A percentile compares a stretch with the other conserved stretches of the same genome.
Conservation (phyloP, 2,113 vertebrate genomes). For the Prietella phreatophila region DNA sequence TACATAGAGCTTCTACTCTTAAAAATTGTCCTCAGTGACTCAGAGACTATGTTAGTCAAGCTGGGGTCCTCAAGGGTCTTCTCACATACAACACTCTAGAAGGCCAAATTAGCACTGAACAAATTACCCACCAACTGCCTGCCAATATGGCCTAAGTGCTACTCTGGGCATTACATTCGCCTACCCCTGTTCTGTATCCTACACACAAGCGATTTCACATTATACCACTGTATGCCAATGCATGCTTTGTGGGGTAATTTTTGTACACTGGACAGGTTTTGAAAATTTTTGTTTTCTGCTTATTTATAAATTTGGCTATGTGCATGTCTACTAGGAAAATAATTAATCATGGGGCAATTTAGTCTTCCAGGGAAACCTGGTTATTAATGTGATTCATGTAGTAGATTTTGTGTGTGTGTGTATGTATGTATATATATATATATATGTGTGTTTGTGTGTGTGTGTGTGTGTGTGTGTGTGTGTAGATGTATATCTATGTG, state of each 20-base stretch:
- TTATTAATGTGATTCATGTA: neutral
- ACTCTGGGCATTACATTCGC: neutral
- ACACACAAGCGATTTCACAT: neutral
- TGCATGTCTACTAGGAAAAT: neutral
- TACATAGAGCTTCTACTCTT: constrained; percentile 47
- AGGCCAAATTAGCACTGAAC: constrained; percentile 50
- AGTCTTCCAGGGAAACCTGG: neutral
- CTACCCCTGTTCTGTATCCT: constrained; percentile 26
- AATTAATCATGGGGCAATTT: neutral
- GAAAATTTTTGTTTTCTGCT: neutral
- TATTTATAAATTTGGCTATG: neutral
- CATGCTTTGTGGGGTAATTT: neutral
- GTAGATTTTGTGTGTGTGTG: too few species aligned
- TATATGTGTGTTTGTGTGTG: too few species aligned
- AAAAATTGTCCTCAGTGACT: constrained; percentile 44
- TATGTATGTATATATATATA: too few species aligned
- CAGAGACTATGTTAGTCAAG: constrained; percentile 38
- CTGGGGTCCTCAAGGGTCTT: constrained; percentile 44
- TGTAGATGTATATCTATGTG: too few species aligned
- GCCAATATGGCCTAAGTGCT: constrained; percentile 38
- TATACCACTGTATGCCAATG: neutral
- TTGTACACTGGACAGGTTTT: neutral
- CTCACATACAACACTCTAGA: constrained; percentile 45
- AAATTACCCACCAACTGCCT: constrained; percentile 45
- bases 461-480: too few species aligned